Conservation (phyloP, 2,113 vertebrate species). For the Ornithorhynchus anatinus region DNA sequence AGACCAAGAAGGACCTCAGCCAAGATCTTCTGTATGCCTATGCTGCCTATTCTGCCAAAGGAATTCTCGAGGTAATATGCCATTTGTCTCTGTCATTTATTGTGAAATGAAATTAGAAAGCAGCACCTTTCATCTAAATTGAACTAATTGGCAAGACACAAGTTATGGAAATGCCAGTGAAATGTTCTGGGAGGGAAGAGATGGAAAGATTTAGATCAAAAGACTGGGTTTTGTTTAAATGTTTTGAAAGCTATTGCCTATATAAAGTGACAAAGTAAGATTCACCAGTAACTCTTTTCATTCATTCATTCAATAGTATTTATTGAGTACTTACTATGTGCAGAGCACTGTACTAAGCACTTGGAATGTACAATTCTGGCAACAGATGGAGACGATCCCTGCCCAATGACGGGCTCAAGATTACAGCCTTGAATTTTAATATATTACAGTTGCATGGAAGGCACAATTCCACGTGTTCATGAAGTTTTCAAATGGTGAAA, state of each 20-base stretch:
- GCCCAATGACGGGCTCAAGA: too few relatives aligned
- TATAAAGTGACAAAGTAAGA: too few relatives aligned
- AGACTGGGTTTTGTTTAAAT: slow-evolving; percentile 1
- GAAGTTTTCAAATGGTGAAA: too few relatives aligned
- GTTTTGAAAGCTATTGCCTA: slow-evolving; percentile 35
- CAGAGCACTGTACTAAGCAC: too few relatives aligned
- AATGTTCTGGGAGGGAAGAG: neutral
- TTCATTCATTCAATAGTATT: too few relatives aligned
- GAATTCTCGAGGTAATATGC: slow-evolving; percentile 84
- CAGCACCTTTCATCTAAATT: slow-evolving; percentile 39
- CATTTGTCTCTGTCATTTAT: slow-evolving; percentile 72
- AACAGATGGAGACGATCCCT: too few relatives aligned
- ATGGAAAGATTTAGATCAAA: neutral
- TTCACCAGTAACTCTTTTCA: too few relatives aligned
- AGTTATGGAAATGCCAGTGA: slow-evolving; percentile 7
- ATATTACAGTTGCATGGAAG: too few relatives aligned
- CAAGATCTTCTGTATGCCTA: slow-evolving; percentile 76
- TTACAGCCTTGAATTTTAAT: too few relatives aligned
- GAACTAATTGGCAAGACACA: slow-evolving; percentile 43
- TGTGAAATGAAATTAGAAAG: slow-evolving; percentile 55
- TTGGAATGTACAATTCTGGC: too few relatives aligned
- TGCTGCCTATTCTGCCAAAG: slow-evolving; percentile 90
- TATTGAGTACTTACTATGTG: too few relatives aligned
- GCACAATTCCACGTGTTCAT: too few relatives aligned
- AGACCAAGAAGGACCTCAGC: slow-evolving; percentile 47